A percentile compares a stretch with the other conserved stretches of the same genome.
Evolutionary conservation across 2,797 vertebrate genomes (phyloP).

Genomic region (Danio aesculapii): DNA sequence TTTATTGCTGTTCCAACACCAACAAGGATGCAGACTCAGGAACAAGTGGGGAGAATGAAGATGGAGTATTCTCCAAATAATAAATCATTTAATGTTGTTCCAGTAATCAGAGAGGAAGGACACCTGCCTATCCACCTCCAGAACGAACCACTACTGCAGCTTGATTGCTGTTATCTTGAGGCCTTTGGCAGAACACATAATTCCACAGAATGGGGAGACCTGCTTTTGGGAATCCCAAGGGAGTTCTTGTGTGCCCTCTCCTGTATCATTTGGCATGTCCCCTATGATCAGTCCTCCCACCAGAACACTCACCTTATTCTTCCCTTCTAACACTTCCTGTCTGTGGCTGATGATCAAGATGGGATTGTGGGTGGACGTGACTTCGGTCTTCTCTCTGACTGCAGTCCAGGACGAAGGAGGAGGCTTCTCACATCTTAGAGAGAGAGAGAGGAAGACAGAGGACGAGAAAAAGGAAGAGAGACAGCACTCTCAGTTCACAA

Average conservation of each 20-base stretch:
- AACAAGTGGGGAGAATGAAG: background rate
- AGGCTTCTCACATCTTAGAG: conserved; percentile 76
- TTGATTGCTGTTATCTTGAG: conserved; percentile 9
- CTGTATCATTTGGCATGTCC: background rate
- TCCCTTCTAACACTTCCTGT: conserved; percentile 88
- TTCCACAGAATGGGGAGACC: conserved; percentile 4
- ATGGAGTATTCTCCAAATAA: background rate
- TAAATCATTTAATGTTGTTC: conserved; percentile 15
- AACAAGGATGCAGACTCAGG: background rate
- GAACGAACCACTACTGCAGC: background rate
- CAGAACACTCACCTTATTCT: conserved; percentile 86
- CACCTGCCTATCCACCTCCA: background rate
- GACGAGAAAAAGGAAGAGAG: conserved; percentile 64
- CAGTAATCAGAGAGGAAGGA: conserved; percentile 16
- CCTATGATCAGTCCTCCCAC: conserved; percentile 10
- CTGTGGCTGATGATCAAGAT: conserved; percentile 89
- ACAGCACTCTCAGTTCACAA: conserved; percentile 73
- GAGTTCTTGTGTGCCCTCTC: conserved; percentile 3
- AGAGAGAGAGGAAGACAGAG: conserved; percentile 50
- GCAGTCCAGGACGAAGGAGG: conserved; percentile 75
- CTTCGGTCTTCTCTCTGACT: conserved; percentile 75
- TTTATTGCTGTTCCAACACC: background rate
- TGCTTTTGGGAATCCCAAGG: background rate
- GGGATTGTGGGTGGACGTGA: conserved; percentile 83
- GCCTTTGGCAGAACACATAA: background rate